Evolutionary conservation across 2,888 invertebrate species (phyloP).

Genomic region (Drosophila paranaensis): DNA sequence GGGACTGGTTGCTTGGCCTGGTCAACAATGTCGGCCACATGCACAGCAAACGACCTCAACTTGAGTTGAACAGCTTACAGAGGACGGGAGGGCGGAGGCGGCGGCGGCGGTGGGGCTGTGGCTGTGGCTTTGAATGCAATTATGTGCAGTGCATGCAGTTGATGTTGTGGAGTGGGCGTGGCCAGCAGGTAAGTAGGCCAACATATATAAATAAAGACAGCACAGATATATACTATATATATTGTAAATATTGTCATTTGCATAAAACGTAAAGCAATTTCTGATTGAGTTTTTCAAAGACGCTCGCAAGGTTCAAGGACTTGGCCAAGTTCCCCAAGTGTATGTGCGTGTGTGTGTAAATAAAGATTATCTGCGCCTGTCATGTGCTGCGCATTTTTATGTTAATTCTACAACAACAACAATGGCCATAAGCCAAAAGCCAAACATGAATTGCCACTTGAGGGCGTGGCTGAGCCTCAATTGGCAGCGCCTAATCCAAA

Average conservation of each 20-base stretch:
- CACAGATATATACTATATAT: conserved; percentile 10
- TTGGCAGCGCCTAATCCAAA: conserved; percentile 62
- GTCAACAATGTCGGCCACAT: conserved; percentile 56
- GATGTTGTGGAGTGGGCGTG: conserved; percentile 13
- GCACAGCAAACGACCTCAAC: conserved; percentile 49
- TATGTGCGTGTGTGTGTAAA: conserved; percentile 35
- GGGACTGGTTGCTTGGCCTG: conserved; percentile 5
- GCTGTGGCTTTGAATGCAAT: conserved; percentile 73
- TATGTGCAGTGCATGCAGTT: conserved; percentile 72
- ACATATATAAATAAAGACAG: conserved; percentile 46
- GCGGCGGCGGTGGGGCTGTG: conserved; percentile 32
- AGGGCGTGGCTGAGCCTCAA: conserved; percentile 27
- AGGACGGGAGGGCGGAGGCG: neutral
- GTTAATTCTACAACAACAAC: conserved; percentile 60
- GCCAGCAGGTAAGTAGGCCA: conserved; percentile 58
- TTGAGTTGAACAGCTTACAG: conserved; percentile 11
- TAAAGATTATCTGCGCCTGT: conserved; percentile 72
- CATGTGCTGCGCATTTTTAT: conserved; percentile 70
- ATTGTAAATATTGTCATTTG: conserved; percentile 26
- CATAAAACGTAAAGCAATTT: conserved; percentile 34
- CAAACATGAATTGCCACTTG: conserved; percentile 63
- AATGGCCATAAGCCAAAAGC: conserved; percentile 30
- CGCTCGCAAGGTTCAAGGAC: conserved; percentile 68
- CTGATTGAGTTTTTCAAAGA: conserved; percentile 43
- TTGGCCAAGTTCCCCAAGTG: conserved; percentile 30